Evolutionary conservation across 2,797 vertebrate genomes (phyloP), one percentile per base, ranked within the genome.

Genomic region (Cuculus canorus): DNA sequence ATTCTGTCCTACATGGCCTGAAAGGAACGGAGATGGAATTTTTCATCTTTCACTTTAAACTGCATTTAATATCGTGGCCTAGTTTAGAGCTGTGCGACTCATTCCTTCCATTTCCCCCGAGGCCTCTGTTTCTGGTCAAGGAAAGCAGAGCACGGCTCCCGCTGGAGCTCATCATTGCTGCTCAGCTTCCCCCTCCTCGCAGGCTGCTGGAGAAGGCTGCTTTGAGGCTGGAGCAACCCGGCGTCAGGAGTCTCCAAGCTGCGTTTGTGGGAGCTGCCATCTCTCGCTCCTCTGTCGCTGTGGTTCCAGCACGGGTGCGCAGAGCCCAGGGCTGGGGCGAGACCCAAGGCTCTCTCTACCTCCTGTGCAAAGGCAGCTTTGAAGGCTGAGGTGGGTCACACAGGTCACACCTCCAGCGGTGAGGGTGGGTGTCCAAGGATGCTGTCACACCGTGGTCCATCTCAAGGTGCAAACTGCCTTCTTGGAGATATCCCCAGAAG

Each of bases 61-160:
- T 95, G 69, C 82, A 23, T 82, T 93, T 96, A 70, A 95, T 97
- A 63, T 48, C 33, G 30, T 97, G 86, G 90, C 92, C 92, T 92
- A 96, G 66, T 96, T 96, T 94, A 91, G 89, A 95, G 82, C 91
- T 82, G 32, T 70, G 70, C 86, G 63, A 92, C 75, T 96, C 82
- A 75, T 86, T 93, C 82, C 94, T 95, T 93, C 89, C 87, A 24
- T 82, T 94, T 95, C 93, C 95, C 93, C 95, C 0, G 82, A 87
- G 96, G 90, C 90, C 88, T 79, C 88, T 92, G 86, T 94, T 97
- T 95, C 96, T 96, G 96, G 93, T 94, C 95, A 92, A 93, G 95
- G 89, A 91, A 95, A 93, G 80, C 92, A 91, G 93, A 94, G 37
- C 93, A 89, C 33, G 84, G 66, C 90, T 97, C 95, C 91, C 92